Conservation (phyloP, 1,140 invertebrate species). For the Brachionus asplanchnoidis region DNA sequence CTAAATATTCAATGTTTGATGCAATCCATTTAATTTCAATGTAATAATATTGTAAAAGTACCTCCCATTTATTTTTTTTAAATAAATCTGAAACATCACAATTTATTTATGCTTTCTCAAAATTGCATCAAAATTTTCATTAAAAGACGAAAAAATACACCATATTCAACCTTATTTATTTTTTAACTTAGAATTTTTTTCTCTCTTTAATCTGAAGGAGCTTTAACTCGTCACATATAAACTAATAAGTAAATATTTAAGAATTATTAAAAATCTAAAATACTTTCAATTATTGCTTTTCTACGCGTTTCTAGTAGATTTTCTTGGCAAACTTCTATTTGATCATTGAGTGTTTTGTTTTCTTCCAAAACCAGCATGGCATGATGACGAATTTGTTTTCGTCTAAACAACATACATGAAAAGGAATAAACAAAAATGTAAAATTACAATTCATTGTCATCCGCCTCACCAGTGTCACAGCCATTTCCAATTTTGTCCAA, state of each 20-base stretch:
- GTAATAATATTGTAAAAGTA: no score
- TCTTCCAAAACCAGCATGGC: constrained; percentile 39
- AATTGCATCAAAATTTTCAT: no score
- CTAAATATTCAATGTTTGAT: no score
- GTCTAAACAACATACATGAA: neutral
- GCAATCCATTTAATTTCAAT: no score
- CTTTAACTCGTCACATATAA: neutral
- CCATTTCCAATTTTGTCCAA: neutral
- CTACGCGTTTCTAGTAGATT: neutral
- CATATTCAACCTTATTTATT: no score
- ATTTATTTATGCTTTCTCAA: no score
- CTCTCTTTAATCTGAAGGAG: neutral
- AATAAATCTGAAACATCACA: no score
- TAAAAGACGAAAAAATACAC: no score
- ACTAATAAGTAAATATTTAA: neutral
- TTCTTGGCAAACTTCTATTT: neutral
- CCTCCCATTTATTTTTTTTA: no score
- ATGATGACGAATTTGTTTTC: constrained; percentile 26
- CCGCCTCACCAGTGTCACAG: neutral
- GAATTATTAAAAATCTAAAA: neutral
- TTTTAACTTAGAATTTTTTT: no score
- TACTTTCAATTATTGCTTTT: constrained; percentile 31
- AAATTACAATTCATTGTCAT: neutral
- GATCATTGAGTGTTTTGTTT: constrained; percentile 27
- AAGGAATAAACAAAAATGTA: neutral